Base-by-base conservation (phyloP, 2,797 vertebrate species). In the Bradypus variegatus region DNA sequence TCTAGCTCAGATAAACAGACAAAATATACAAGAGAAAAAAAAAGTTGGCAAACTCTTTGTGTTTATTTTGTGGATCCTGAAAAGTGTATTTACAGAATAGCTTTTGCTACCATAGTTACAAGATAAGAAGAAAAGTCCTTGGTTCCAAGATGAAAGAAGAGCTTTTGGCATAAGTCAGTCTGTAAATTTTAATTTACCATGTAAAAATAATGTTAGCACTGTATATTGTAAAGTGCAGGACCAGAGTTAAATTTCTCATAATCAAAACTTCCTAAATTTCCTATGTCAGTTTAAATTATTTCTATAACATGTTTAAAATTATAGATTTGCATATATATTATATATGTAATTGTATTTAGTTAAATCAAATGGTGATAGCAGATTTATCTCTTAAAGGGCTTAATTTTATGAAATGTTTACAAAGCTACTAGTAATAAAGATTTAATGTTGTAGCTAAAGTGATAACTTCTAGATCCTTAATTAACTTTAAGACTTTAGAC, bases 131-230 rank as follows among this genome's bases (percentile, higher is more conserved):
- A 91, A 23, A 94, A 60, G 65, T 12, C 19, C 38, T 86, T 77
- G 86, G 55, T 72, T 82, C 31, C 64, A 86, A 89, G 55, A 58
- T 86, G 78, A 93, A 78, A 88, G n/a, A 62, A 73, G 83, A 91
- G 48, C 19, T 78, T 75, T 31, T 62, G 41, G 10, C 19, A 79
- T 73, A 21, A 86, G 45, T 87, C 48, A 78, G 69, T 70, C n/a
- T 80, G 90, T 79, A 79, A 45, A 90, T 83, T 86, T 92, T 78
- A 86, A 45, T 89, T 85, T 58, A 75, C 33, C 33, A 78, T 69
- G 8, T 64, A 83, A 92, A 91, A 88, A 60, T 65, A 62, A 90
- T 53, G 29, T 50, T 75, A 82, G 50, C 8, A 76, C 1, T 84
- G n/a, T 41, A 62, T 73, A 83, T 84, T 82, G 36, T 91, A 89